Evolutionary conservation across 2,797 vertebrate genomes (phyloP).

Genomic region (Anolis apletophallus): DNA sequence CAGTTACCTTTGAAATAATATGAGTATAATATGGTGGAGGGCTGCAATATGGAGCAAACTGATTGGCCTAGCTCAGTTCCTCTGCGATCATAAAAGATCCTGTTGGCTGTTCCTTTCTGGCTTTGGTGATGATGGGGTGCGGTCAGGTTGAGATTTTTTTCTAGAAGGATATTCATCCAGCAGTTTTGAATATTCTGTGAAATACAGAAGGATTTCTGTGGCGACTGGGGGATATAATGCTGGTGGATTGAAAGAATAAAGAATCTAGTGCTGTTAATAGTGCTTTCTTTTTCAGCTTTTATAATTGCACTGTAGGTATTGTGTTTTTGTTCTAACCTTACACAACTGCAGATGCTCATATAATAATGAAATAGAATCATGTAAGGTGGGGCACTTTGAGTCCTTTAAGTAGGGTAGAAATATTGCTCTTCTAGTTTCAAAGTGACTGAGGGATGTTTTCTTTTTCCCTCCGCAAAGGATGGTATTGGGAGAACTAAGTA

Average conservation of each 20-base stretch:
- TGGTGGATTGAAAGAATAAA: not conserved
- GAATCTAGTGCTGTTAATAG: not conserved
- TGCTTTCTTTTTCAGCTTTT: conserved; percentile 18
- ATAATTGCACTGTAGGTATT: not conserved
- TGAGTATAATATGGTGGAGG: not conserved
- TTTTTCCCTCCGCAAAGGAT: not conserved
- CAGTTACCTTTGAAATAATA: not conserved
- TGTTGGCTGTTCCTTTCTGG: not conserved
- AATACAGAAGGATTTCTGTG: conserved; percentile 12
- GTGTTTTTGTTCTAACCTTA: not conserved
- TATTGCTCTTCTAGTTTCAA: not conserved
- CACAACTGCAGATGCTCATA: not conserved
- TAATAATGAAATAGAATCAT: conserved; percentile 7
- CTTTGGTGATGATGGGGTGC: conserved; percentile 7
- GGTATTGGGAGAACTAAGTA: not conserved
- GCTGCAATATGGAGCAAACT: conserved; percentile 16
- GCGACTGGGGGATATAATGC: conserved; percentile 10
- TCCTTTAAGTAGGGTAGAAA: not conserved
- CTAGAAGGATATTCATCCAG: fast-evolving
- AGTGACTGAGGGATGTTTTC: not conserved
- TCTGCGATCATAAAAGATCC: conserved; percentile 29
- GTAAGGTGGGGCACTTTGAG: conserved; percentile 1
- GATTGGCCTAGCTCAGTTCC: conserved; percentile 8
- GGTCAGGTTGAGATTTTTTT: conserved; percentile 38
- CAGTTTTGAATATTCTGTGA: not conserved